These are phyloP conservation scores for Seriola dumerili DNA, from an alignment of 2,113 vertebrate genomes.

Conservation along the genomic window DNA sequence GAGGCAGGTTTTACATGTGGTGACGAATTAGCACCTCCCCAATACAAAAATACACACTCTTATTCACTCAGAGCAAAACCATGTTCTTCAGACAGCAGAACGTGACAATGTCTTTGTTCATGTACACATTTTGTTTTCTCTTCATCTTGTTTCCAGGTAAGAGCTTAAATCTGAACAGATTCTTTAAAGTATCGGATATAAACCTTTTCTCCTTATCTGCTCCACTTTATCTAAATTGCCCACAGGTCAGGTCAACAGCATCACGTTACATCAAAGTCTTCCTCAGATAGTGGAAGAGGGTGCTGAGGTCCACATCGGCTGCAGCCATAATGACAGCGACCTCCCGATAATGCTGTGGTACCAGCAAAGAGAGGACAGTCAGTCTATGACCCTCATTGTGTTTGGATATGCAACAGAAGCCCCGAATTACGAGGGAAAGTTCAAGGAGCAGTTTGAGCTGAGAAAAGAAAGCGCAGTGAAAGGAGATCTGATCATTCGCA, in stretches of 20 bases:
- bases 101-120: slow-evolving; percentile 5
- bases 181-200: too few relatives aligned
- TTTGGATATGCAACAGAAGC: not conserved
- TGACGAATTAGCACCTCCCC: slow-evolving; percentile 6
- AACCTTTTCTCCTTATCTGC: not conserved
- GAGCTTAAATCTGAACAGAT: not conserved
- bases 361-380: slow-evolving; percentile 41
- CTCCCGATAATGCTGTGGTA: slow-evolving; percentile 54
- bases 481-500: slow-evolving; percentile 53
- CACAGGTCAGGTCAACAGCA: slow-evolving; percentile 31
- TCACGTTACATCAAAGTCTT: slow-evolving; percentile 33
- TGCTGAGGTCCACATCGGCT: slow-evolving; percentile 13
- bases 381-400: slow-evolving; percentile 60
- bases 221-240: not conserved
- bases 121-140: slow-evolving; percentile 9
- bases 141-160: slow-evolving; percentile 36
- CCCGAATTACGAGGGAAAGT: slow-evolving; percentile 20
- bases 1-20: not conserved
- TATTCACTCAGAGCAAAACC: not conserved
- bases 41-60: not conserved
- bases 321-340: slow-evolving; percentile 47
- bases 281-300: slow-evolving; percentile 16
- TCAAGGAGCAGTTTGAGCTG: slow-evolving; percentile 32
- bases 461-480: not conserved
- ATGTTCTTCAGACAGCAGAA: not conserved